A percentile compares a stretch with the other conserved stretches of the same genome.
Conservation (phyloP, 2,888 invertebrate species). For the Sipunculus nudus region DNA sequence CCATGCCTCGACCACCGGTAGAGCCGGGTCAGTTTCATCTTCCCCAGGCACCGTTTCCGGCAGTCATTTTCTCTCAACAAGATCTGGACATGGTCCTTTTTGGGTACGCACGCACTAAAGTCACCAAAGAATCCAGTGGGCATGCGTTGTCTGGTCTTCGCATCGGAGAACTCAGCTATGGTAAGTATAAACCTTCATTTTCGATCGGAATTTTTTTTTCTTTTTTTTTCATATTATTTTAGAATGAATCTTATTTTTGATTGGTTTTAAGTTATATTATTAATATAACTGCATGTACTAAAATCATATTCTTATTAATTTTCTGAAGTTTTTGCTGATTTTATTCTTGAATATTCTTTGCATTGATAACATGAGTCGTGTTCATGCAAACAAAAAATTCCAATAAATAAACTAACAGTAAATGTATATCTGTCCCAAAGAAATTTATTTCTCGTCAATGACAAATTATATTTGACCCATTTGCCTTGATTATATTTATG, state of each 20-base stretch:
- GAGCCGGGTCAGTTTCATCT: too few species aligned
- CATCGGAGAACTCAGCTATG: conserved; percentile 56
- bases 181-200: too few species aligned
- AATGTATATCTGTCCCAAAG: too few species aligned
- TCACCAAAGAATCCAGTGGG: conserved; percentile 44
- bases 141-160: conserved; percentile 60
- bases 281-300: neutral
- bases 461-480: too few species aligned
- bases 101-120: conserved; percentile 55
- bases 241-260: neutral
- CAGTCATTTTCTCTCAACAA: conserved; percentile 49
- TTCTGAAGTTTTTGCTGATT: neutral
- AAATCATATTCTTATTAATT: neutral
- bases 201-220: too few species aligned
- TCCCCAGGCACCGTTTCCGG: conserved; percentile 36
- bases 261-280: neutral
- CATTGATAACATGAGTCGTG: too few species aligned
- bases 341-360: too few species aligned
- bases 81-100: conserved; percentile 62
- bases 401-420: too few species aligned
- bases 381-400: too few species aligned
- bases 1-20: too few species aligned
- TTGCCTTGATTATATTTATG: too few species aligned
- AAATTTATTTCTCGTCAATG: too few species aligned
- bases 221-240: neutral